phyloP scores from a whole-genome alignment of 2,888 invertebrate species.

The Leucania comma region DNA sequence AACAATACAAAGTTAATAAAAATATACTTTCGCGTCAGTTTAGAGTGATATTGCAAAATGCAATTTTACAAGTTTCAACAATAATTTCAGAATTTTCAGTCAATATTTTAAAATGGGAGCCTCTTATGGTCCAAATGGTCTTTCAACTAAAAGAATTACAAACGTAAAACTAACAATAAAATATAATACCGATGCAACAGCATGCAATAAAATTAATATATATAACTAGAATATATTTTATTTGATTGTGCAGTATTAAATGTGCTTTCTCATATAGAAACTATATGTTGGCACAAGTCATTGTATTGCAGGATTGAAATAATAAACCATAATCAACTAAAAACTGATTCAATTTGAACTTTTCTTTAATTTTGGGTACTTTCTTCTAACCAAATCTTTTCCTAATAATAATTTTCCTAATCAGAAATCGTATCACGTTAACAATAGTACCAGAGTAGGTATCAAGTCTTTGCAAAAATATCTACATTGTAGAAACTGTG shows the following conservation, averaged over 20 bases:
- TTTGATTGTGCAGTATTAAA: constrained; percentile 82
- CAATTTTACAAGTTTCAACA: constrained; percentile 57
- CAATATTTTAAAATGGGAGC: constrained; percentile 70
- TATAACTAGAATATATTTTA: constrained; percentile 79
- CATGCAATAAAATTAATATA: constrained; percentile 87
- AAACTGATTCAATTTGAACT: constrained; percentile 48
- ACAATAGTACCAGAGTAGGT: constrained; percentile 75
- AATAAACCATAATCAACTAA: constrained; percentile 46
- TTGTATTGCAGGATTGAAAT: constrained; percentile 63
- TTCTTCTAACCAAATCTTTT: constrained; percentile 51
- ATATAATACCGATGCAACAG: constrained; percentile 87
- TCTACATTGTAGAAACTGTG: constrained; percentile 71
- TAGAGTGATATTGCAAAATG: constrained; percentile 59
- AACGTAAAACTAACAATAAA: constrained; percentile 81
- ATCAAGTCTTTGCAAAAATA: constrained; percentile 80
- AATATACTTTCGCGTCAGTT: constrained; percentile 52
- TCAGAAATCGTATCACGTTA: constrained; percentile 81
- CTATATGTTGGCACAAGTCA: constrained; percentile 78
- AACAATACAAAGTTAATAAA: constrained; percentile 55
- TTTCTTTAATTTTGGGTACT: constrained; percentile 49
- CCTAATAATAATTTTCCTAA: constrained; percentile 63
- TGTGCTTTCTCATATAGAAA: constrained; percentile 75
- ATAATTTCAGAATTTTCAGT: constrained; percentile 71
- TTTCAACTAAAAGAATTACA: constrained; percentile 64
- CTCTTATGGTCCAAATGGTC: constrained; percentile 68